Base-by-base conservation (phyloP, 2,797 vertebrate genomes). In the Nyctibius grandis region DNA sequence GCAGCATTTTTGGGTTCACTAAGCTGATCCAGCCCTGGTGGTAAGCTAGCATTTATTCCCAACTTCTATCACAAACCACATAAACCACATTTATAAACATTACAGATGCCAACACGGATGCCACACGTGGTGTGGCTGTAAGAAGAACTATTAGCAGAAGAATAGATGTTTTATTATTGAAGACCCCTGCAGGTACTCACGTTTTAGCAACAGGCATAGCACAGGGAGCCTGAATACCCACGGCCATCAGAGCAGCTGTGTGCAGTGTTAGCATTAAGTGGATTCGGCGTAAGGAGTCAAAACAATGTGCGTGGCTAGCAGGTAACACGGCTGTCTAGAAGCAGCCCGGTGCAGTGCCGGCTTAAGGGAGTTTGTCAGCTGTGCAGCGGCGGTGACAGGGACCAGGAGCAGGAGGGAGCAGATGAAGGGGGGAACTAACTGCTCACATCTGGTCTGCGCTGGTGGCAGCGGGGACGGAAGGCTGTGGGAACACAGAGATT, bases 351-450 rank as follows among this genome's bases (percentile, higher is more conserved):
- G 42, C 16, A 59, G 72, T 17, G 0, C 84, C 85, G 9, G 92
- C 5, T 0, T 38, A 17, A 83, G 85, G 50, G 77, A 16, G 51
- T 68, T 22, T 81, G 93, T 63, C 95, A 94, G 89, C 89, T 63
- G 38, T 22, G 92, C 85, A 21, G 89, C 72, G 17, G 63, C 2
- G 1, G 36, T 34, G 95, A 86, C 93, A 85, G 73, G 28, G 73
- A 89, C 70, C 95, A 31, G 92, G 29, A 33, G 89, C 81, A 47
- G 40, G 2, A 82, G 56, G 48, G 72, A 92, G 60, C 59, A 15
- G 54, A 28, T 3, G 5, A 78, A 61, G 47, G 80, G 73, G 68
- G 60, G 67, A 81, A 47, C 47, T 19, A 31, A 65, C 70, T 26
- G 75, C 78, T 67, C 28, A 2, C 85, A 74, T 19, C 93, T 92